These are phyloP conservation scores for Myiozetetes cayanensis DNA, from an alignment of 2,113 vertebrate species.

Conservation along the genomic window DNA sequence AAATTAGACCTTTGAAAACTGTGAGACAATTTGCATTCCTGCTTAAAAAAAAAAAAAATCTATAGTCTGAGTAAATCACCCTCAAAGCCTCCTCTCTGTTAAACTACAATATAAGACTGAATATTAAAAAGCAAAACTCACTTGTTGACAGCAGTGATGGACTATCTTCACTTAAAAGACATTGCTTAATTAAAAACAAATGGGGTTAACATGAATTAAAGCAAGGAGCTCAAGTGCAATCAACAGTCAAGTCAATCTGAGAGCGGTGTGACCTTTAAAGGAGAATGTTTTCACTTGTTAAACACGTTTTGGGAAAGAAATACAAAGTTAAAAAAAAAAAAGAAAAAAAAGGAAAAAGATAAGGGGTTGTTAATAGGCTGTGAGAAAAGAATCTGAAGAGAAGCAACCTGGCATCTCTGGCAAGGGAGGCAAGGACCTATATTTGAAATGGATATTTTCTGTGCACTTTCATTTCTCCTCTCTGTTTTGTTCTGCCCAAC, in stretches of 20 bases:
- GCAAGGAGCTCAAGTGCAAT: neutral
- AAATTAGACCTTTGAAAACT: neutral
- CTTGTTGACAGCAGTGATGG: slow-evolving; percentile 8
- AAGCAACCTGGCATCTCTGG: neutral
- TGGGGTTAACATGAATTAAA: slow-evolving; percentile 42
- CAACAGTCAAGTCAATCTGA: slow-evolving; percentile 16
- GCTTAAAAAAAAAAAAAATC: neutral
- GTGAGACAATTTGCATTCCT: neutral
- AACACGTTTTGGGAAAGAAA: slow-evolving; percentile 4
- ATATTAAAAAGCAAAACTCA: slow-evolving; percentile 6
- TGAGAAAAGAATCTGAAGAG: neutral
- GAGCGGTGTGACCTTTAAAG: slow-evolving; percentile 21
- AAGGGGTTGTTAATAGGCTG: neutral
- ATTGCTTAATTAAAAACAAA: slow-evolving; percentile 49
- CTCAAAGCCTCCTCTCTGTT: neutral
- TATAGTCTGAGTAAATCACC: neutral
- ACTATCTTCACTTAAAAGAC: neutral
- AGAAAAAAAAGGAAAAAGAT: neutral
- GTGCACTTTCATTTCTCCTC: neutral
- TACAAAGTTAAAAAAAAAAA: neutral
- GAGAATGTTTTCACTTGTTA: neutral
- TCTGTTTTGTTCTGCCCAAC: neutral
- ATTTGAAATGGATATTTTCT: slow-evolving; percentile 24
- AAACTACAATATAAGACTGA: neutral
- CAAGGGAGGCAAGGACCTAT: neutral